Evolutionary conservation across 1,140 invertebrate species (phyloP), one percentile per base, ranked within the genome.

Genomic region (Drosophila yakuba): DNA sequence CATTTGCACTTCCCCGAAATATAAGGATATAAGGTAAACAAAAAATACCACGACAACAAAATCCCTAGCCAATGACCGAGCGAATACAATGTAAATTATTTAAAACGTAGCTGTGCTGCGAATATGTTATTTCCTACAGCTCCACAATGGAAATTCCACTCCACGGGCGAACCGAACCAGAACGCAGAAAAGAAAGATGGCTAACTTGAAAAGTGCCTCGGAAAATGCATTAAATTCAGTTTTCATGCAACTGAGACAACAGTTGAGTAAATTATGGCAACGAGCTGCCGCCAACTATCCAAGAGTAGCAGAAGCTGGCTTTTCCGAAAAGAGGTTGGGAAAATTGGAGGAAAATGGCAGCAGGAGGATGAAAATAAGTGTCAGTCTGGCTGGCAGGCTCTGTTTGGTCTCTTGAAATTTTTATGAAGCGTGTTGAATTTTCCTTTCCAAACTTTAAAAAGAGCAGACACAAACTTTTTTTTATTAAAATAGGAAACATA

Each of bases 261-360:
- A 82, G 83, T 86, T 86, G 83, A 86, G 83, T 86, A 86, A 86
- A 86, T 86, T 86, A 86, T 86, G 83, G 83, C 83, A 68, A 88
- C 75, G 71, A 79, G 75, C 69, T 71, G 73, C 55, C 72, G 61
- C 61, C 72, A 75, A 75, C 73, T 66, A 67, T 51, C 54, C 61
- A 58, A 76, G 62, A 67, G 72, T 15, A 43, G 61, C 54, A 36
- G 43, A 55, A 76, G 44, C 39, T 59, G 63, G 39, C 32, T 32
- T 32, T 50, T 32, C 32, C 25, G 20, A 35, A 35, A 10, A 35
- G 38, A 25, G 52, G 25, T 25, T 55, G 10, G 44, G 35, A 20
- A 64, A 67, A 44, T 44, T 41, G 60, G 11, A 38, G 23, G 35
- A 45, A 32, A 45, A 36, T 17, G 15, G 20, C 45, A 5, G 59